Evolutionary conservation across 2,888 invertebrate species (phyloP), one percentile per base, ranked within the genome.

Genomic region (Odontothrips loti): DNA sequence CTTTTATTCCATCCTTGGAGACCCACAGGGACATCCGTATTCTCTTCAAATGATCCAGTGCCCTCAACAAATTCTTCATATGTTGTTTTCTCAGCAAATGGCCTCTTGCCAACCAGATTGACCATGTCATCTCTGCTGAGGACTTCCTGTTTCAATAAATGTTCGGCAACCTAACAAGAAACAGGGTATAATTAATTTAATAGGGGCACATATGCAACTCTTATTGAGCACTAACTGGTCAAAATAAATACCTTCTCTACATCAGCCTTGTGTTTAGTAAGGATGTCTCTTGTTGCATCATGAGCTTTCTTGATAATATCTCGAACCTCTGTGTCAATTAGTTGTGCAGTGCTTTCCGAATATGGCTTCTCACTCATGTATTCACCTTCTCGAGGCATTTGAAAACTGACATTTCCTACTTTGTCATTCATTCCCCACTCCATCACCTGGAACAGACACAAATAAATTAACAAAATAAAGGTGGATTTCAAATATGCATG

Each of bases 21-120:
- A 81, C 99, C 99, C 88, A 97, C 96, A 0, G 99, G 99, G 84
- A 99, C 90, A 0, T 92, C 88, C 0, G 98, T 98, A 85, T 99
- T 96, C 88, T 99, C 99, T 84, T 99, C 99, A 85, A 99, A 92
- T 0, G 98, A 98, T 1, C 99, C 99, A 0, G 97, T 98, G 1
- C 97, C 98, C 88, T 97, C 98, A 0, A 99, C 99, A 88, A 99
- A 99, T 86, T 99, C 96, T 88, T 99, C 99, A 86, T 99, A 99
- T 15, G 99, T 99, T 20, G 98, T 97, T 89, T 99, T 99, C 88
- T 99, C 99, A 17, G 94, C 94, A 91, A 99, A 99, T 0, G 99
- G 99, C 84, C 99, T 90, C 47, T 92, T 91, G 0, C 99, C 99
- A 79, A 99, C 89, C 58, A 99, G 89, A 87, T 98, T 98, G 83